Conservation (phyloP, 1,140 invertebrate genomes). For the Archivesica marissinica region DNA sequence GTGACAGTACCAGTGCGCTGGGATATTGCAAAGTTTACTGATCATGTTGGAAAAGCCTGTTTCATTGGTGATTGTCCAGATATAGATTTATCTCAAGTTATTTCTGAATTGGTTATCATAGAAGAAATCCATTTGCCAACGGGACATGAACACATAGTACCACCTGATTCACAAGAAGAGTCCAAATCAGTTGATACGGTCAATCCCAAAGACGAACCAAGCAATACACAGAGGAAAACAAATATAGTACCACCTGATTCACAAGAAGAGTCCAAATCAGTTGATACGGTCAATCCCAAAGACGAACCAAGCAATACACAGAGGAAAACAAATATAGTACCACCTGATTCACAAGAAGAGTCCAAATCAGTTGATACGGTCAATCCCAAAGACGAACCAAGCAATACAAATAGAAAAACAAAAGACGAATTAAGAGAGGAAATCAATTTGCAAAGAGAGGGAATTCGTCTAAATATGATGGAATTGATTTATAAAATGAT, state of each 20-base stretch:
- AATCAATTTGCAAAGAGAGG: not conserved
- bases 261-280: not conserved
- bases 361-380: not conserved
- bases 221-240: not conserved
- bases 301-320: not conserved
- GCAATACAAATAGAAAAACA: not conserved
- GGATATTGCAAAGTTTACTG: not conserved
- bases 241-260: not conserved
- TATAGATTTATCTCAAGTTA: not conserved
- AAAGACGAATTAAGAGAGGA: not conserved
- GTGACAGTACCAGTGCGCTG: not conserved
- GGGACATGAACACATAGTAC: not conserved
- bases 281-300: not conserved
- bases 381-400: not conserved
- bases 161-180: not conserved
- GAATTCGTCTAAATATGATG: not conserved
- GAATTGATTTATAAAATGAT: not conserved
- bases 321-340: not conserved
- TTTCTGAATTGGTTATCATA: not conserved
- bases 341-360: not conserved
- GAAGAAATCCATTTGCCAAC: not conserved
- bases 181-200: not conserved
- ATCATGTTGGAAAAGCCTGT: not conserved
- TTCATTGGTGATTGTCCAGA: slow-evolving; percentile 21
- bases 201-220: too few relatives aligned